A percentile compares a stretch with the other conserved stretches of the same genome.
These are phyloP conservation scores for Drosophila lacteicornis DNA, from an alignment of 1,140 invertebrate genomes.

Conservation along the genomic window DNA sequence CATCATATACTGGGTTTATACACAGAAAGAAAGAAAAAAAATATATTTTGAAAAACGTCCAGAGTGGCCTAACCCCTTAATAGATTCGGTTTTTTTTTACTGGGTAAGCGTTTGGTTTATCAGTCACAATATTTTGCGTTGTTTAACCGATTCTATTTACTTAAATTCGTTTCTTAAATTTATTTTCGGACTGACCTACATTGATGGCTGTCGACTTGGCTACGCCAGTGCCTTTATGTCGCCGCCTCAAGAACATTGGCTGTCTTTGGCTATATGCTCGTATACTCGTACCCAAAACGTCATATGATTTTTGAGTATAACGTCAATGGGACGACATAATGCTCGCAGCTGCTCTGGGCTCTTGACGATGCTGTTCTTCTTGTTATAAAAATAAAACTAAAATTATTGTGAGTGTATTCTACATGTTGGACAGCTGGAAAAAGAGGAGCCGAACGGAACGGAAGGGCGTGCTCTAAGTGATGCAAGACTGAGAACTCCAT, in stretches of 20 bases:
- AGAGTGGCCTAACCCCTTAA: no score
- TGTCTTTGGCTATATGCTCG: conserved; percentile 12
- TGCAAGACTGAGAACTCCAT: not conserved
- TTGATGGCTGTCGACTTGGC: conserved; percentile 44
- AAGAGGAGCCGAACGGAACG: not conserved
- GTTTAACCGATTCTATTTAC: conserved; percentile 49
- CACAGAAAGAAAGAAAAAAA: no score
- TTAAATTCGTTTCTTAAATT: conserved; percentile 57
- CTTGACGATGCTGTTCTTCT: conserved; percentile 23
- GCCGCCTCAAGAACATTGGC: conserved; percentile 39
- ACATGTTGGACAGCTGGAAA: conserved; percentile 64
- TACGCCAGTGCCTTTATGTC: conserved; percentile 21
- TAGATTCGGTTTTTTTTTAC: not conserved
- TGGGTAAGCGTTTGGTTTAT: conserved; percentile 6
- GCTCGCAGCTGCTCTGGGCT: conserved; percentile 46
- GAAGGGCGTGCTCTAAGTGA: not conserved
- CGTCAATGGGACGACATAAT: conserved; percentile 61
- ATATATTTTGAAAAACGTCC: no score
- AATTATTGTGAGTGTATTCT: conserved; percentile 30
- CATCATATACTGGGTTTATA: no score
- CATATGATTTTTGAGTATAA: conserved; percentile 76
- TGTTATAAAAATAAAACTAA: conserved; percentile 35
- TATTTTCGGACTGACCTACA: conserved; percentile 80
- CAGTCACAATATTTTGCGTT: conserved; percentile 7
- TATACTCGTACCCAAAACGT: conserved; percentile 29